Percentiles rank a stretch among this genome's conserved stretches.
These are phyloP conservation scores for Hipposideros armiger DNA, from an alignment of 2,113 vertebrate species.

Conservation along the genomic window DNA sequence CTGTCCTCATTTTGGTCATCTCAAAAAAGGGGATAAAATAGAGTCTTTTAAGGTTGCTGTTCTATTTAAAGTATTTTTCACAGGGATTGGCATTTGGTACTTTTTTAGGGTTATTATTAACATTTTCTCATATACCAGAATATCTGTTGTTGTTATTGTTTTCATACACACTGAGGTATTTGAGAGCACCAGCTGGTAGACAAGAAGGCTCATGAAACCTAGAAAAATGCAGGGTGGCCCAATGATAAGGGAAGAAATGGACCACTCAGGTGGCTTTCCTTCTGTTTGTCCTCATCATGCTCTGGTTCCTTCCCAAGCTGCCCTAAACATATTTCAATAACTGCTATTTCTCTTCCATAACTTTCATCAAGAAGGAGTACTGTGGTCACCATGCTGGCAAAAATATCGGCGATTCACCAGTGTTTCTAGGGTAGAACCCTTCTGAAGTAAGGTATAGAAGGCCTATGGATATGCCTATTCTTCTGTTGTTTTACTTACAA, in stretches of 20 bases:
- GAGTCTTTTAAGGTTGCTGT: neutral
- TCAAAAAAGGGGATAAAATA: neutral
- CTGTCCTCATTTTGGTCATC: neutral
- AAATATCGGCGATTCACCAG: rapidly evolving
- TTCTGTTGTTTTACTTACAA: neutral
- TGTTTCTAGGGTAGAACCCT: neutral
- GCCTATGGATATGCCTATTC: rapidly evolving
- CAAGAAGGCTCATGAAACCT: neutral
- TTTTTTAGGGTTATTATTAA: neutral
- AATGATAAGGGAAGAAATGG: neutral
- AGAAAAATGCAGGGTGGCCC: neutral
- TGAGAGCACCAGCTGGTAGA: neutral
- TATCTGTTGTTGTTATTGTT: neutral
- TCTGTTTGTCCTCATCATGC: neutral
- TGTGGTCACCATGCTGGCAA: neutral
- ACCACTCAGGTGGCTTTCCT: neutral
- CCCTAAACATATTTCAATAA: rapidly evolving
- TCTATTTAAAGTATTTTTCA: neutral
- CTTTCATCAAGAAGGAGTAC: neutral
- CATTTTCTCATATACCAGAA: neutral
- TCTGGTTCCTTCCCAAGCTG: neutral
- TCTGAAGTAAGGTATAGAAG: neutral
- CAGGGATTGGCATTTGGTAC: neutral
- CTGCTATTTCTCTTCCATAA: too few relatives aligned
- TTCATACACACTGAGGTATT: neutral